Evolutionary conservation across 2,797 vertebrate species (phyloP), one percentile per base, ranked within the genome.

Genomic region (Acanthopagrus latus): DNA sequence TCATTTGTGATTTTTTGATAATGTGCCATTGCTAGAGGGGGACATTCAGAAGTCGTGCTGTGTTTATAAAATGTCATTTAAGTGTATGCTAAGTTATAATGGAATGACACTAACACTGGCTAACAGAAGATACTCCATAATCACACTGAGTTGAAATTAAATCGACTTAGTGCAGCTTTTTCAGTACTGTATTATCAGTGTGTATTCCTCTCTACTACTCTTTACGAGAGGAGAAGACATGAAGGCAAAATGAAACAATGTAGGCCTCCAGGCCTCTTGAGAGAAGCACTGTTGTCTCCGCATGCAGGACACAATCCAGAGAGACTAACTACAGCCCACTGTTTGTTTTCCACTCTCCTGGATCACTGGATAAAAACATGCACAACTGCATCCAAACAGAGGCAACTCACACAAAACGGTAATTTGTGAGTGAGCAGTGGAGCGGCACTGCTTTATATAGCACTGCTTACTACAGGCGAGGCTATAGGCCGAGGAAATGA

Each of bases 341-440:
- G 70, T 80, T 73, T 83, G 71, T 77, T 72, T 70, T 71, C 64
- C 48, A 66, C 62, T 81, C 67, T 76, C 72, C 82, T 75, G 78
- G 76, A 88, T 86, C 69, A 78, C 75, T 86, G 65, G 52, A 75
- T 86, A 38, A 76, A 73, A 84, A 74, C 90, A 91, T 90, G 89
- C 89, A 87, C 74, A 78, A 57, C 79, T 80, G 82, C 86, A 86
- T 80, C 88, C 64, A 56, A 81, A 82, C 82, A 81, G 79, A 89
- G 85, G 76, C 78, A 81, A 85, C 71, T 79, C 72, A 79, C 72
- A 85, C 73, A 74, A 84, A 71, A 80, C 78, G 78, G 80, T 82
- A 23, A 80, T 79, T 88, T 83, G 68, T 83, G 68, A 74, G 74
- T 64, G 69, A 79, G 82, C 58, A 80, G 76, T 66, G 77, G 55